Base-by-base conservation (phyloP, 2,888 invertebrate species). In the Hypolimnas misippus region DNA sequence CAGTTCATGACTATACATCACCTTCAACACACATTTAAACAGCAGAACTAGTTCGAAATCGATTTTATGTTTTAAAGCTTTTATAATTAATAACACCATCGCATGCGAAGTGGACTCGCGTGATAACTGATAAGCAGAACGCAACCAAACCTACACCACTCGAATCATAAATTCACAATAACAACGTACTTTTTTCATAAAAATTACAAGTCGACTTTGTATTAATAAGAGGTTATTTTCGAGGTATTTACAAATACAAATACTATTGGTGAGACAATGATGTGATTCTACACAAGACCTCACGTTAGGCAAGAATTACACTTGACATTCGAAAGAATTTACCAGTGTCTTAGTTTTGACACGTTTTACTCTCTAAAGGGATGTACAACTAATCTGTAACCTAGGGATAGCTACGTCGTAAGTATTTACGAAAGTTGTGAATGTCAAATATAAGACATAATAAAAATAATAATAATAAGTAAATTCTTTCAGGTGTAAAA, bases 21-120 rank as follows among this genome's bases (percentile, higher is more conserved):
- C n/a, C n/a, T n/a, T 25, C 25, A 25, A 25, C 25, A 25, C 25
- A 25, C 2, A 3, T 25, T 25, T 25, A 25, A 25, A 25, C 5
- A 25, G 25, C 25, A 25, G 3, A 25, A 25, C 25, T 25, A 25
- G 25, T 25, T 25, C 25, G 3, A 25, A 25, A 25, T 25, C 25
- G 25, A 25, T 25, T 25, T 25, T 25, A 25, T 21, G 40, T 42
- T 4, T 1, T 8, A 19, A 49, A 49, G 25, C 25, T 14, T 21
- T 19, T 16, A 8, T 17, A 17, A 49, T 49, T 25, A 49, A 49
- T 49, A 49, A 49, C 25, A 1, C 5, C n/a, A 29, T 29, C 14
- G 25, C 49, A 49, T 14, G 49, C 8, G 14, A 29, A 49, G 49
- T n/a, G 46, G n/a, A 29, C 25, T 49, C 29, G 14, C 49, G 49